Evolutionary conservation across 2,888 invertebrate species (phyloP).

Genomic region (Elmis aenea): DNA sequence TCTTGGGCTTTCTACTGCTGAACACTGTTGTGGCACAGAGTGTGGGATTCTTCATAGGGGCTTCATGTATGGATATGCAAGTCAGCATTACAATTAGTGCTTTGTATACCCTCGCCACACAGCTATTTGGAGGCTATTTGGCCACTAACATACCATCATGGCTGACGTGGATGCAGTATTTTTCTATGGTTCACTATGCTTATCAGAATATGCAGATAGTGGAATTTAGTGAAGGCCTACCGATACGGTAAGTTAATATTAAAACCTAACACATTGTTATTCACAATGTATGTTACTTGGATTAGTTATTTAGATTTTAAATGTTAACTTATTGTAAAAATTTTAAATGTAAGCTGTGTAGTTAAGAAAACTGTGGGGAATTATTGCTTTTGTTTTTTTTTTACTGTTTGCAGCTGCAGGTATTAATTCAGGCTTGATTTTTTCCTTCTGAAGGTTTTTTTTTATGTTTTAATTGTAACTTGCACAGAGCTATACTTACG

Average conservation of each 20-base stretch:
- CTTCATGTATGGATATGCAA: slow-evolving; percentile 71
- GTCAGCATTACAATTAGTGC: slow-evolving; percentile 73
- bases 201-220: slow-evolving; percentile 78
- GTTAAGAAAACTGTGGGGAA: too few species aligned
- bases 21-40: slow-evolving; percentile 73
- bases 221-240: slow-evolving; percentile 66
- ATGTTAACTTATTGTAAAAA: too few species aligned
- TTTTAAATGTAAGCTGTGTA: too few species aligned
- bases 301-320: too few species aligned
- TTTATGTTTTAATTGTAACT: too few species aligned
- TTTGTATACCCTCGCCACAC: slow-evolving; percentile 69
- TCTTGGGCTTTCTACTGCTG: slow-evolving; percentile 63
- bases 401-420: too few species aligned
- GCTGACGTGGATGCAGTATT: slow-evolving; percentile 69
- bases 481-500: too few species aligned
- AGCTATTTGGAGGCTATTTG: slow-evolving; percentile 71
- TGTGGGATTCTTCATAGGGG: slow-evolving; percentile 74
- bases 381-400: too few species aligned
- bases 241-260: slow-evolving; percentile 61
- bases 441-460: too few species aligned
- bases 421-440: too few species aligned
- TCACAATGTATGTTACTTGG: too few species aligned
- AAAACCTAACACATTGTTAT: too few species aligned
- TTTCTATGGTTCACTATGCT: slow-evolving; percentile 74
- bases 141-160: slow-evolving; percentile 69